phyloP scores from a whole-genome alignment of 2,113 vertebrate genomes.

The Pardalotus punctatus region DNA sequence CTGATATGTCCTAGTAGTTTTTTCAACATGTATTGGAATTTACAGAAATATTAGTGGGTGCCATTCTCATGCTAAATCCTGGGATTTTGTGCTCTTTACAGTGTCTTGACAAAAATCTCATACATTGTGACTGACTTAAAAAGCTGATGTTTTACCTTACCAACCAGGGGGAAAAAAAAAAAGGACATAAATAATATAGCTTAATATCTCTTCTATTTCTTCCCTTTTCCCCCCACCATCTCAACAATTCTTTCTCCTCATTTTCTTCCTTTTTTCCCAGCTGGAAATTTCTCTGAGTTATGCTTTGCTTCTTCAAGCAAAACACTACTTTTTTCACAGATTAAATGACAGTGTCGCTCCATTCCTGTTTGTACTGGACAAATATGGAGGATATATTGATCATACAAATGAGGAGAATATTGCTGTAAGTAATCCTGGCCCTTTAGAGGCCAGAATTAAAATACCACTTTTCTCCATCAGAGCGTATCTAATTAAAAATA shows the following conservation, averaged over 20 bases:
- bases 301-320: background rate
- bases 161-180: background rate
- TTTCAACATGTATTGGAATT: background rate
- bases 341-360: background rate
- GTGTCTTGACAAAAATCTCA: background rate
- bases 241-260: background rate
- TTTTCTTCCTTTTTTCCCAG: background rate
- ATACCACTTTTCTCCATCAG: background rate
- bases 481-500: conserved; percentile 19
- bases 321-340: background rate
- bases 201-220: background rate
- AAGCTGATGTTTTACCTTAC: background rate
- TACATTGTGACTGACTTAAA: background rate
- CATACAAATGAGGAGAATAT: background rate
- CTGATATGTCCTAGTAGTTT: background rate
- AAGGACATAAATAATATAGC: background rate
- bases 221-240: background rate
- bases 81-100: background rate
- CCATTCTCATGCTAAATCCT: background rate
- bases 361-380: background rate
- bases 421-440: background rate
- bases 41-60: background rate
- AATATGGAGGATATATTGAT: background rate
- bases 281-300: background rate
- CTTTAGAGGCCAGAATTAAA: conserved; percentile 17